A percentile compares a stretch with the other conserved stretches of the same genome.
phyloP scores from a whole-genome alignment of 2,888 invertebrate genomes.

The Agrotis clavis region DNA sequence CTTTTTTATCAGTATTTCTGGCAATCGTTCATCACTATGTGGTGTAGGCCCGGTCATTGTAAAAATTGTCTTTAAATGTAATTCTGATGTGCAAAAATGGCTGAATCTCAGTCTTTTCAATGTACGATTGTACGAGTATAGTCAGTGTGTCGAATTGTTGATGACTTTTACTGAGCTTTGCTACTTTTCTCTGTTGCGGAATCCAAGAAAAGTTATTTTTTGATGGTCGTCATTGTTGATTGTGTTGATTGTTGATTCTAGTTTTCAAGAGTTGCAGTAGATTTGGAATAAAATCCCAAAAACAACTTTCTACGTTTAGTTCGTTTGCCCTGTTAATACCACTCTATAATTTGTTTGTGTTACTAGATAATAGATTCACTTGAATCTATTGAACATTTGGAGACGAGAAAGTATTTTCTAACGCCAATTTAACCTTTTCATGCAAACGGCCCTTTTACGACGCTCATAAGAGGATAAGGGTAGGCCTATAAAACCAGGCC shows the following conservation, averaged over 20 bases:
- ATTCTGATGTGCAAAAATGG: neutral
- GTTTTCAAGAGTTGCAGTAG: too few relatives aligned
- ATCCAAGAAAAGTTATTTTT: too few relatives aligned
- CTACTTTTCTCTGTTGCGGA: too few relatives aligned
- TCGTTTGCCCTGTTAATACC: neutral
- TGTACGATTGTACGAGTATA: neutral
- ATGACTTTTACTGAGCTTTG: too few relatives aligned
- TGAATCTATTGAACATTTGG: too few relatives aligned
- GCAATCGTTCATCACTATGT: neutral
- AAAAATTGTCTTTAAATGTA: neutral
- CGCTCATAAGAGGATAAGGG: neutral
- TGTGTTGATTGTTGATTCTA: too few relatives aligned
- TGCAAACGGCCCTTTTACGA: slow-evolving; percentile 19
- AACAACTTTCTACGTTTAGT: too few relatives aligned
- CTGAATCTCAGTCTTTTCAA: neutral
- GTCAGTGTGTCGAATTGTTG: too few relatives aligned
- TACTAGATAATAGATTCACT: too few relatives aligned
- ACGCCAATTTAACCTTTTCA: neutral
- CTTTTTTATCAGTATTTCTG: neutral
- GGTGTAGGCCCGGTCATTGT: neutral
- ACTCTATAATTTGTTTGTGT: neutral
- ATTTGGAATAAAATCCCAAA: too few relatives aligned
- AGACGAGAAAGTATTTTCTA: neutral
- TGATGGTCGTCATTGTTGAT: too few relatives aligned
- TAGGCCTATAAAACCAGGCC: slow-evolving; percentile 13